Evolutionary conservation across 2,113 vertebrate genomes (phyloP), one percentile per base, ranked within the genome.

Genomic region (Rattus rattus): DNA sequence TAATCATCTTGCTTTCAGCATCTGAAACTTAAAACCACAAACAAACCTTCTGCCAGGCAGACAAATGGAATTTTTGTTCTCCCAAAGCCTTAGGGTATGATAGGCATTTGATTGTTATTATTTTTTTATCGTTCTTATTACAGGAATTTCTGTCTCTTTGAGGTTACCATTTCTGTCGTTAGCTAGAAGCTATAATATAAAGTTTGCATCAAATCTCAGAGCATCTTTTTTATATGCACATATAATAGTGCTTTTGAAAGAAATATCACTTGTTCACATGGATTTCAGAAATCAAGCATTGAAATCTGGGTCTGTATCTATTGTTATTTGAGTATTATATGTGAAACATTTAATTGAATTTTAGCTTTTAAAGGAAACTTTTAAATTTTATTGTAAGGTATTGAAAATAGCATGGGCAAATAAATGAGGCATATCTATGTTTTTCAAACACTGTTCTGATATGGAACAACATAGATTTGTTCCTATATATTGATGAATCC

Each of bases 1-100:
- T 88, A 97, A 95, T 93, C 59, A 96, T 84, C 90, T 97, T 96
- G 91, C 72, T 96, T 90, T 96, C 79, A 90, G 83, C 86, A 59
- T 92, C 79, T 97, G 92, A 97, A 97, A 96, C 43, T 90, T 98
- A 97, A 94, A 96, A 97, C 65, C 39, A 85, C 91, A 95, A 96
- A 94, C 49, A 95, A 90, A 87, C 54, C 84, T 96, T 96, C 86
- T 96, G 93, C 90, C 70, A 98, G 65, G 73, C 85, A 97, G 95
- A 93, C 61, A 90, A 96, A 96, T 95, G 49, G 39, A 83, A 94
- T 96, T 84, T 96, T 93, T 95, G 65, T 96, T 96, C 95, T 85
- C 70, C 49, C 33, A 92, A 39, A 73, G 70, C 79, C 1, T 4
- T 52, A 36, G 13, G 77, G 81, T 88, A 72, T 93, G 73, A 96